Percentiles rank a stretch among this genome's conserved stretches.
Evolutionary conservation across 2,113 vertebrate genomes (phyloP).

Genomic region (Pachycephala philippinensis): DNA sequence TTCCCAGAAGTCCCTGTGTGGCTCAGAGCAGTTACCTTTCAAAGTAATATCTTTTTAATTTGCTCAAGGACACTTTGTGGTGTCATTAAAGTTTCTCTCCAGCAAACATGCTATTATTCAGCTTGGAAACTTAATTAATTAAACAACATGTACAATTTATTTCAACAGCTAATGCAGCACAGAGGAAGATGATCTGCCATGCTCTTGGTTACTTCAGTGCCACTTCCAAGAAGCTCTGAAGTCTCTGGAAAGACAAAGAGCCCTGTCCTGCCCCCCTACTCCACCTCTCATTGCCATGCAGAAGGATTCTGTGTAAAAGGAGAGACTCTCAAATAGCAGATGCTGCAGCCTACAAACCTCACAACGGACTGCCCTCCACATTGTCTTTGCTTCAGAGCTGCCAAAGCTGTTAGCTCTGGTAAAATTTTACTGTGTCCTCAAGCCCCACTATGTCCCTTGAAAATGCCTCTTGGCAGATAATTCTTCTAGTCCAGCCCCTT

Average conservation of each 20-base stretch:
- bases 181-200: neutral
- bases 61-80: neutral
- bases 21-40: constrained; percentile 1
- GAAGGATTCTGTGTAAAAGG: neutral
- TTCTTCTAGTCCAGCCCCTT: neutral
- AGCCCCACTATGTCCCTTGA: neutral
- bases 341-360: neutral
- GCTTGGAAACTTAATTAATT: constrained; percentile 14
- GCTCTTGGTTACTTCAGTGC: neutral
- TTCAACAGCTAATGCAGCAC: neutral
- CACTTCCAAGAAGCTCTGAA: neutral
- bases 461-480: neutral
- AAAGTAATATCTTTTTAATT: neutral
- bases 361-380: neutral
- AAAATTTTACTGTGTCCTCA: neutral
- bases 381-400: neutral
- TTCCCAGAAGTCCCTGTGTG: neutral
- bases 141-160: neutral
- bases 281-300: neutral
- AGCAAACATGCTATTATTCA: neutral
- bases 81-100: neutral
- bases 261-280: rapidly evolving
- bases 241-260: neutral
- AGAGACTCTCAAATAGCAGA: neutral
- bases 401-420: neutral